Evolutionary conservation across 1,140 invertebrate genomes (phyloP), one percentile per base, ranked within the genome.

Genomic region (Diploscapter pachys): DNA sequence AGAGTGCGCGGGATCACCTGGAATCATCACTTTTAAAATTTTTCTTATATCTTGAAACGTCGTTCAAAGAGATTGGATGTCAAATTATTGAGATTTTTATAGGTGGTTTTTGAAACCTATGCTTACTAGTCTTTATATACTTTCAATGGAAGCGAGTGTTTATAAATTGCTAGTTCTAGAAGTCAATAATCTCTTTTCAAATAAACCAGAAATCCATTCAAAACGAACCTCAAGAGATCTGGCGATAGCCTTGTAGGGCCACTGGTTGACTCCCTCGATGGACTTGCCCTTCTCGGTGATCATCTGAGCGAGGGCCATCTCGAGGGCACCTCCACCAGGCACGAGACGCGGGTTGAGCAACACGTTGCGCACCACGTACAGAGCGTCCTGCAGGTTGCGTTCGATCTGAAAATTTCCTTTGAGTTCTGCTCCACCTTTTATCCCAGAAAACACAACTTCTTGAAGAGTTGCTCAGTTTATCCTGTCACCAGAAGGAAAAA

Each of bases 381-480:
- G 89, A 57, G 97, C 96, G 88, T 99, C 97, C 86, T 99, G 95
- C 3, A 99, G 89, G 88, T 99, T 99, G 73, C 97, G 90, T 86
- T 99, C 96, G 49, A 95, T 93, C 88, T 99, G 96, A 96, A 49
- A 99, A 88, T 31, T 31, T 31, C 31, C 31, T 31, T 31, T 31
- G 31, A 31, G 31, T 31, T 31, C 53, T 3, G 8, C 49, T 8
- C 2, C 8, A 13, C 48, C 57, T 67, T 67, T 67, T n/a, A 67
- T 5, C 6, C 1, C 5, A 53, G 56, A 67, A 3, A 31, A 31
- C 31, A 31, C 31, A 31, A 31, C 31, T 31, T 31, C 31, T 31
- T 31, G 31, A 31, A 31, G 31, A 31, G 31, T 31, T 31, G 31
- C 31, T 31, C 31, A 31, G 0, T 31, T 31, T 31, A 31, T 31